A percentile compares a stretch with the other conserved stretches of the same genome.
These are phyloP conservation scores for Microdon myrmicae DNA, from an alignment of 2,888 invertebrate species.

Conservation along the genomic window DNA sequence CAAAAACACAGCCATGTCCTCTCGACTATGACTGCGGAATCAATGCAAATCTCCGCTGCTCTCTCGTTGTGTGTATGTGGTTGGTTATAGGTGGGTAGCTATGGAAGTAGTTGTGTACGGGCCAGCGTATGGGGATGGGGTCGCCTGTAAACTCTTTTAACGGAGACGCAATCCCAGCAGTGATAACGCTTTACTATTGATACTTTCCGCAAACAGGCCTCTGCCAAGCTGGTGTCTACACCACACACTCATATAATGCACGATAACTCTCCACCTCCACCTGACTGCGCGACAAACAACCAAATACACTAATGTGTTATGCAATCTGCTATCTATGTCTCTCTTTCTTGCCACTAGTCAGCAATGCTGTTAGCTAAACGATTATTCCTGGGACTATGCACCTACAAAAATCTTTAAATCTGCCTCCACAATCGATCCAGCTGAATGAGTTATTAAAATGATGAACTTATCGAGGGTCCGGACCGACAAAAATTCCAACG, in stretches of 20 bases:
- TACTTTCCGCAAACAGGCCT: constrained; percentile 30
- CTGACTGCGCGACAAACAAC: constrained; percentile 21
- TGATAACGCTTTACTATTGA: constrained; percentile 20
- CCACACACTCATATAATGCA: constrained; percentile 14
- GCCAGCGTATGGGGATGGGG: too few species aligned
- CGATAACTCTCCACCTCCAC: constrained; percentile 27
- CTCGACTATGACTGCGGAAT: constrained; percentile 65
- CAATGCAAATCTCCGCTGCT: constrained; percentile 58
- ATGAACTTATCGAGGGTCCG: too few species aligned
- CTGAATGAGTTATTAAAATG: too few species aligned
- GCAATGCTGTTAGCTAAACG: constrained; percentile 21
- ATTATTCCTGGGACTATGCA: constrained; percentile 44
- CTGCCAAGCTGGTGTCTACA: constrained; percentile 10
- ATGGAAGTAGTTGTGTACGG: too few species aligned
- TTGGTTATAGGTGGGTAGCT: too few species aligned
- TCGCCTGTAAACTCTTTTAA: too few species aligned
- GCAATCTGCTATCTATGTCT: constrained; percentile 48
- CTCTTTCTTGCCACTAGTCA: constrained; percentile 39
- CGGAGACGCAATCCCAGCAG: too few species aligned
- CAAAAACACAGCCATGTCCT: constrained; percentile 87
- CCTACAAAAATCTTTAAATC: constrained; percentile 47
- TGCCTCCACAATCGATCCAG: too few species aligned
- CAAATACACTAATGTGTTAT: constrained; percentile 43
- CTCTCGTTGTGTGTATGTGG: constrained; percentile 30
- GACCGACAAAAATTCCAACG: constrained; percentile 34